Evolutionary conservation across 2,888 invertebrate species (phyloP).

Genomic region (Apeira syringaria): DNA sequence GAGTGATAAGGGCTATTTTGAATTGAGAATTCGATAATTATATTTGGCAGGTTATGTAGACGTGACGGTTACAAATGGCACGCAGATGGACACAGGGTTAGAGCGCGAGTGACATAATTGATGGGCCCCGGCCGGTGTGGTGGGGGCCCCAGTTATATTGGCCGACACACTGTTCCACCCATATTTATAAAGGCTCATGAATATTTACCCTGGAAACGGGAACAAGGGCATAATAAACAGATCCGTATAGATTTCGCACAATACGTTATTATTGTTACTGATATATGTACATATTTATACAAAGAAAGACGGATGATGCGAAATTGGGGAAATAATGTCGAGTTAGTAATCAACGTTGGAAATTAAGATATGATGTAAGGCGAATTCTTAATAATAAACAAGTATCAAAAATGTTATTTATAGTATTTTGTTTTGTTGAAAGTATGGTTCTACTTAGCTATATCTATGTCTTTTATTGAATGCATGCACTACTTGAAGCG

Average conservation of each 20-base stretch:
- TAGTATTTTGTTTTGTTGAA: no score
- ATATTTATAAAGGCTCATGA: slow-evolving; percentile 45
- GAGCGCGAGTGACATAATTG: slow-evolving; percentile 72
- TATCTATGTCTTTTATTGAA: no score
- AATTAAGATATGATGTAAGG: no score
- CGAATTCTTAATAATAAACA: no score
- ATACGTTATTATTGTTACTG: slow-evolving; percentile 21
- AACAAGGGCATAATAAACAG: slow-evolving; percentile 31
- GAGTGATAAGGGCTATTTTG: slow-evolving; percentile 33
- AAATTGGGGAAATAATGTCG: slow-evolving; percentile 11
- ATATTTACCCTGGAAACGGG: slow-evolving; percentile 40
- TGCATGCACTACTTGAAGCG: no score
- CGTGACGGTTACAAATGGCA: slow-evolving; percentile 69
- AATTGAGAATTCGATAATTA: slow-evolving; percentile 23
- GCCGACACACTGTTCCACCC: slow-evolving; percentile 38
- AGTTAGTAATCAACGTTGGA: slow-evolving; percentile 7
- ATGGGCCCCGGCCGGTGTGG: slow-evolving; percentile 61
- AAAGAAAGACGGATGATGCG: slow-evolving; percentile 15
- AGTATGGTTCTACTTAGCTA: no score
- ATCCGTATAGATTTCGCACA: slow-evolving; percentile 18
- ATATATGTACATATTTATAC: slow-evolving; percentile 20
- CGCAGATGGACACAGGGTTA: slow-evolving; percentile 71
- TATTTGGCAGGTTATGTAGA: slow-evolving; percentile 41
- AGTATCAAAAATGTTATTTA: no score
- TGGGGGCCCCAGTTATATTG: slow-evolving; percentile 45